phyloP scores from a whole-genome alignment of 2,113 vertebrate genomes.

The Salminus brasiliensis region DNA sequence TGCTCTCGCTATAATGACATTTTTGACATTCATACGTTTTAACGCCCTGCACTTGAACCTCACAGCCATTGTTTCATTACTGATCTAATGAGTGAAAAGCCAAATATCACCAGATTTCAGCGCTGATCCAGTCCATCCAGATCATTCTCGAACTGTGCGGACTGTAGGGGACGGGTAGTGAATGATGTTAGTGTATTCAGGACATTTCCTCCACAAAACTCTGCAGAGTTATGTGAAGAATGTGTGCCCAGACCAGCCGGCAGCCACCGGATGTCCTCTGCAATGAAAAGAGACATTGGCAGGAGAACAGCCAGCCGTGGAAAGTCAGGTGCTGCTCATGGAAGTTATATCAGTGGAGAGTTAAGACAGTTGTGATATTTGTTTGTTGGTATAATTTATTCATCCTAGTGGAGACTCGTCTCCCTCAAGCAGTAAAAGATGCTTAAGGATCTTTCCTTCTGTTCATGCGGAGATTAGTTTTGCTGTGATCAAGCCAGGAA shows the following conservation, averaged over 20 bases:
- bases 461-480: slow-evolving; percentile 3
- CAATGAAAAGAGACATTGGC: slow-evolving; percentile 33
- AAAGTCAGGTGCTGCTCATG: slow-evolving; percentile 38
- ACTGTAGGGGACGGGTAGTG: slow-evolving; percentile 13
- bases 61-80: no score
- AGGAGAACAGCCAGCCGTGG: slow-evolving; percentile 31
- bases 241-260: slow-evolving; percentile 42
- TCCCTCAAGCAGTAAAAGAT: background rate
- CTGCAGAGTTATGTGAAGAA: slow-evolving; percentile 55
- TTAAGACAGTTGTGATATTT: background rate
- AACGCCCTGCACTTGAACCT: background rate
- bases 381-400: slow-evolving; percentile 20
- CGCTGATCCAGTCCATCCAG: background rate
- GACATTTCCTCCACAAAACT: slow-evolving; percentile 25
- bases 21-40: background rate
- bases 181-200: slow-evolving; percentile 56
- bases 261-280: slow-evolving; percentile 45
- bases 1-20: background rate
- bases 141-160: background rate
- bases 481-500: background rate
- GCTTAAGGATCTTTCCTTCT: slow-evolving; percentile 20
- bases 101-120: background rate
- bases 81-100: background rate
- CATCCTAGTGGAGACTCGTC: background rate
- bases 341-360: background rate